Evolutionary conservation across 2,113 vertebrate genomes (phyloP).

Genomic region (Circaetus cinerascens): DNA sequence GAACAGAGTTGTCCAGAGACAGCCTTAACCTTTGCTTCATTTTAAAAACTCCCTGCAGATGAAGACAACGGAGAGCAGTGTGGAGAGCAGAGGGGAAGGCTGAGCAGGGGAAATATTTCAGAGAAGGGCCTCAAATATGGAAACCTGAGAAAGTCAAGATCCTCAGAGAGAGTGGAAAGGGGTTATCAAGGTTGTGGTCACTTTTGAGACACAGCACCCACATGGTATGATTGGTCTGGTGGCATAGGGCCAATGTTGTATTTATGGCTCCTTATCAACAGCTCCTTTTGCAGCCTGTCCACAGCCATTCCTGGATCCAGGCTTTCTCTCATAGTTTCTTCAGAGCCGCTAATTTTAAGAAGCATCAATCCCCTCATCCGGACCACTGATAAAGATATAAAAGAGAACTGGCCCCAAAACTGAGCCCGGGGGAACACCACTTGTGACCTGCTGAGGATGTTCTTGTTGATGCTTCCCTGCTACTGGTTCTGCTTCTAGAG

Average conservation of each 20-base stretch:
- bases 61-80: neutral
- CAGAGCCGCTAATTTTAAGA: neutral
- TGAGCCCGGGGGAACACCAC: neutral
- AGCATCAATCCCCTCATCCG: neutral
- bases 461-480: neutral
- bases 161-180: rapidly evolving
- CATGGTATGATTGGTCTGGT: neutral
- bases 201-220: neutral
- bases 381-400: neutral
- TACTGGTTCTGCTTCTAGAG: neutral
- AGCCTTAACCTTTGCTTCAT: neutral
- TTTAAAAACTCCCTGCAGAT: neutral
- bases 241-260: neutral
- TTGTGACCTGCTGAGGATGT: neutral
- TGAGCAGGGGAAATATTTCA: neutral
- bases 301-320: neutral
- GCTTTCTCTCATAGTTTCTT: neutral
- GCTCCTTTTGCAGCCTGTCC: neutral
- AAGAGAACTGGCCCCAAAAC: neutral
- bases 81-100: neutral
- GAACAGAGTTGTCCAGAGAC: neutral
- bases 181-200: neutral
- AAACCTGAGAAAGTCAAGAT: neutral
- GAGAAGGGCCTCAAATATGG: neutral
- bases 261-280: neutral